Base-by-base conservation (phyloP, 2,888 invertebrate genomes). In the Trypoxylon attenuatum region DNA sequence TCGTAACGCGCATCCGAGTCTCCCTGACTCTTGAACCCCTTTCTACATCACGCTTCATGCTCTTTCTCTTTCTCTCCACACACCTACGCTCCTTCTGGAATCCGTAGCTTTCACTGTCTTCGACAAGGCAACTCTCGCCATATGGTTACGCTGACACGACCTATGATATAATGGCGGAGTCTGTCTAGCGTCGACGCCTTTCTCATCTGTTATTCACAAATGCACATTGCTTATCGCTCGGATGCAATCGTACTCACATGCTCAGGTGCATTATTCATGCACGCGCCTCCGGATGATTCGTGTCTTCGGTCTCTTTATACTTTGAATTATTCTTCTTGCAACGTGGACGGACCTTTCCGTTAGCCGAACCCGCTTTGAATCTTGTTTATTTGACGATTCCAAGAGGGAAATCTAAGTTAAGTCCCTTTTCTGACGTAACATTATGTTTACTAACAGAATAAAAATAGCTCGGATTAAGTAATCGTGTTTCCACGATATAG, bases 61-160 rank as follows among this genome's bases (percentile, higher is more conserved):
- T 18, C 59, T 16, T 13, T 18, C 27, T 33, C 18, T n/a, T 27
- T 51, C 60, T 29, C 60, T 41, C 5, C 19, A 60, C 72, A 78
- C 79, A 69, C 79, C 74, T 19, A 78, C 77, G 62, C 55, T 57
- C 58, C 27, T 29, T 16, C 29, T 29, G 39, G 69, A 79, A 76
- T 82, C 72, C 74, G 73, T 64, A 63, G 75, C 83, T 83, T 84
- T 84, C 84, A 83, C 83, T 76, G 77, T 69, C 73, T 39, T 33
- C 72, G 63, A 50, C 50, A 39, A 55, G 56, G 21, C n/a, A 5
- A 29, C 52, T 21, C 53, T 43, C 66, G 56, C 76, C 82, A 83
- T 83, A 83, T 83, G 83, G 80, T 82, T 79, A 71, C 76, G 62
- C 64, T 22, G 54, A 27, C 13, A 50, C 50, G 58, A 63, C 67